Evolutionary conservation across 2,888 invertebrate species (phyloP).

Genomic region (Hydrotaea diabolus): DNA sequence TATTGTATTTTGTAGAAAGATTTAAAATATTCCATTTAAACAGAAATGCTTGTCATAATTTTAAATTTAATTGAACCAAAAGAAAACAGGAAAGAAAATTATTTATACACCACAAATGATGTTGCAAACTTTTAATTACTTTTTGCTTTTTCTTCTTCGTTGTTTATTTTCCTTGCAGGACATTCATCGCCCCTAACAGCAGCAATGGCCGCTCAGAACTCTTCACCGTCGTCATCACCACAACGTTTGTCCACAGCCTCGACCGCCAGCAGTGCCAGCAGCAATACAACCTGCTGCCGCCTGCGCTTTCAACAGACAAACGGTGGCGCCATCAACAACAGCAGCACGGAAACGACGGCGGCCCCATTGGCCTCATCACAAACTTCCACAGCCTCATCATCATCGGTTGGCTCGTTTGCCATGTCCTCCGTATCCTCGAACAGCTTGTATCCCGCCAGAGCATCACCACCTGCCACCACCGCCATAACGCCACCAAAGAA

Average conservation of each 20-base stretch:
- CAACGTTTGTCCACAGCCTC: conserved; percentile 68
- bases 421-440: conserved; percentile 49
- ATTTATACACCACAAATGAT: too few species aligned
- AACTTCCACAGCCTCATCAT: conserved; percentile 12
- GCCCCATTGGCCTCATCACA: conserved; percentile 19
- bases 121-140: too few species aligned
- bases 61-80: neutral
- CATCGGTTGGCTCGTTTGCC: conserved; percentile 2
- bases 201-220: conserved; percentile 72
- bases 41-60: neutral
- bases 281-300: conserved; percentile 66
- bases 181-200: conserved; percentile 77
- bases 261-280: conserved; percentile 63
- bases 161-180: conserved; percentile 66
- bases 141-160: too few species aligned
- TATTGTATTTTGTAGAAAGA: too few species aligned
- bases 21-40: too few species aligned
- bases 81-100: too few species aligned
- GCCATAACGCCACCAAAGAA: conserved; percentile 75
- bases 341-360: conserved; percentile 48
- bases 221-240: conserved; percentile 69
- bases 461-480: conserved; percentile 54
- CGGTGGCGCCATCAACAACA: neutral
- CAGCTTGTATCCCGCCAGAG: conserved; percentile 24
- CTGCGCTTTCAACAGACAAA: conserved; percentile 64